Evolutionary conservation across 2,888 invertebrate genomes (phyloP).

Genomic region (Pristionchus entomophagus): DNA sequence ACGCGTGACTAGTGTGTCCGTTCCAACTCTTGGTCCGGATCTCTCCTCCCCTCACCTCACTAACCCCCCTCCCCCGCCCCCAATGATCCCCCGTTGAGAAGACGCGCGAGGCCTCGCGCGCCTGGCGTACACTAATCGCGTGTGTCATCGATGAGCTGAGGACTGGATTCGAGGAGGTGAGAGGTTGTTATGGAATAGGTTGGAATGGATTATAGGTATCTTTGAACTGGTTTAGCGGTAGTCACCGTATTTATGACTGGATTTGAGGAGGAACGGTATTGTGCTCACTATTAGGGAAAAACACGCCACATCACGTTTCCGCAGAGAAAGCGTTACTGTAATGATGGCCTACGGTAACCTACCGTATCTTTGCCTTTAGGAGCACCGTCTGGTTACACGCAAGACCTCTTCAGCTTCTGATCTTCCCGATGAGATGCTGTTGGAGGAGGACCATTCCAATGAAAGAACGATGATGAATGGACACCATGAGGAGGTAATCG

Average conservation of each 20-base stretch:
- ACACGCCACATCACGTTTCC: not conserved
- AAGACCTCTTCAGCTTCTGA: conserved; percentile 37
- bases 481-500: conserved; percentile 4
- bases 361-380: conserved; percentile 18
- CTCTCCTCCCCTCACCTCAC: not conserved
- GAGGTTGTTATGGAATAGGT: no score
- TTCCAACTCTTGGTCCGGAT: no score
- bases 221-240: no score
- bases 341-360: not conserved
- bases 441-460: conserved; percentile 33
- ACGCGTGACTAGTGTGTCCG: no score
- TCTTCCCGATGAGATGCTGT: conserved; percentile 19
- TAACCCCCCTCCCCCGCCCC: not conserved
- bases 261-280: not conserved
- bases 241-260: no score
- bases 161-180: conserved; percentile 71
- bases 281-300: not conserved
- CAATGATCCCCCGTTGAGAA: conserved; percentile 55
- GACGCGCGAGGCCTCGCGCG: conserved; percentile 72
- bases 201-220: no score
- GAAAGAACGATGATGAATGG: not conserved
- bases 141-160: conserved; percentile 73
- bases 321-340: not conserved
- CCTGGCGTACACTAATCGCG: conserved; percentile 74
- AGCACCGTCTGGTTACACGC: conserved; percentile 45